Evolutionary conservation across 2,113 vertebrate species (phyloP), one percentile per base, ranked within the genome.

Genomic region (Epinephelus lanceolatus): DNA sequence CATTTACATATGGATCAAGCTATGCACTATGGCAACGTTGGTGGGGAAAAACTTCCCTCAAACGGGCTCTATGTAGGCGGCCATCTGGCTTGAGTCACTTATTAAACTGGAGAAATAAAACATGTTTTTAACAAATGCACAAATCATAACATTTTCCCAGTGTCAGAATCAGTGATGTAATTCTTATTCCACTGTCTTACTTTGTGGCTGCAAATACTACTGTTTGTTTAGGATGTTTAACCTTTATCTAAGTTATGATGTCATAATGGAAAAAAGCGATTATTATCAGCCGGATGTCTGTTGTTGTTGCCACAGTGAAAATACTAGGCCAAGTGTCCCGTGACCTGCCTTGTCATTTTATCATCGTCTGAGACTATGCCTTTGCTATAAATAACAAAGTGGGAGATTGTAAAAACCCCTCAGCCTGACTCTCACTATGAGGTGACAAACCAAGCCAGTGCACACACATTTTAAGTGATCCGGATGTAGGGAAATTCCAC

Each of bases 401-500:
- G 18, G 21, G 11, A 77, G 7, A 18, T 19, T 51, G 62, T 2
- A 33, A 73, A 73, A 67, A 3, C 59, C 55, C 65, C 37, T 59
- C 5, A 65, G 25, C 3, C 11, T 14, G 21, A 4, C 2, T 18
- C 15, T 33, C 19, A 23, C 1, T 59, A 47, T 49, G 61, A 66
- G 17, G 51, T 79, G 61, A 51, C 23, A 56, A 68, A 63, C 55
- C 17, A 40, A 51, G 19, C 11, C 5, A 23, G 3, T 12, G 9
- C 5, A 65, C 21, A 40, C 7, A 40, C 69, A 75, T 60, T 87
- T 21, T 4, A 21, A 45, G 47, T 27, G 0, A 66, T 55, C 1
- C 21, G 4, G 47, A 69, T 25, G 14, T 3, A 27, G 59, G 87
- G 85, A 61, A 86, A 81, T 85, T 81, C 70, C 78, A 17, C 37